phyloP scores from a whole-genome alignment of 2,113 vertebrate genomes.

The Orcinus orca region DNA sequence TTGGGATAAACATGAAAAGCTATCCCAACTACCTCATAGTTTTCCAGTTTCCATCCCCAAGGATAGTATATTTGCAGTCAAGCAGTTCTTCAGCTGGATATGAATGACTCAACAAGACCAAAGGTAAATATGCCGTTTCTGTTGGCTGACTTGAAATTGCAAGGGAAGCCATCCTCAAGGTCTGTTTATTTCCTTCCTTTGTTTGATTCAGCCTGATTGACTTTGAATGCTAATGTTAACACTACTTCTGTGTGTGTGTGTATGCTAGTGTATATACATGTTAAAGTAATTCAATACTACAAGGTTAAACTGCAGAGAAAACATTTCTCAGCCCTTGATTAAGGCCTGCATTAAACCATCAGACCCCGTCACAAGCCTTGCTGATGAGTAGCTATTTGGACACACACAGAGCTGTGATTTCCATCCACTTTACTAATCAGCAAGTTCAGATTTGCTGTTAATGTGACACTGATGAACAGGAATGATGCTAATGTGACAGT shows the following conservation, averaged over 20 bases:
- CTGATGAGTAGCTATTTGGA: conserved; percentile 87
- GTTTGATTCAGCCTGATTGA: conserved; percentile 42
- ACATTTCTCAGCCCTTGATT: conserved; percentile 80
- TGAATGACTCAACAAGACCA: background rate
- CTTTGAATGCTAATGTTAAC: conserved; percentile 21
- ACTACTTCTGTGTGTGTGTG: background rate
- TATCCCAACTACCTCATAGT: background rate
- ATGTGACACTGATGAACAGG: conserved; percentile 88
- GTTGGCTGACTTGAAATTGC: background rate
- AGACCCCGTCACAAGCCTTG: conserved; percentile 79
- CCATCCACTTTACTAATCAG: conserved; percentile 93
- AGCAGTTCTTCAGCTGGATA: background rate
- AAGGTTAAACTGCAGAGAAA: conserved; percentile 72
- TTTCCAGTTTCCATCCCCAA: background rate
- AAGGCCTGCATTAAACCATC: conserved; percentile 78
- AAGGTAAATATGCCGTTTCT: background rate
- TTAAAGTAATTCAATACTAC: conserved; percentile 50
- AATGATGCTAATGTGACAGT: conserved; percentile 90
- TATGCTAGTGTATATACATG: background rate
- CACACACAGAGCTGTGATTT: conserved; percentile 88
- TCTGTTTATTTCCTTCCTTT: conserved; percentile 44
- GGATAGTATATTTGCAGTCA: background rate
- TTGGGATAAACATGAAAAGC: background rate
- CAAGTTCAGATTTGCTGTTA: conserved; percentile 87
- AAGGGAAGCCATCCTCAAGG: background rate